A percentile compares a stretch with the other conserved stretches of the same genome.
Evolutionary conservation across 2,888 invertebrate genomes (phyloP).

Genomic region (Colletes collaris): DNA sequence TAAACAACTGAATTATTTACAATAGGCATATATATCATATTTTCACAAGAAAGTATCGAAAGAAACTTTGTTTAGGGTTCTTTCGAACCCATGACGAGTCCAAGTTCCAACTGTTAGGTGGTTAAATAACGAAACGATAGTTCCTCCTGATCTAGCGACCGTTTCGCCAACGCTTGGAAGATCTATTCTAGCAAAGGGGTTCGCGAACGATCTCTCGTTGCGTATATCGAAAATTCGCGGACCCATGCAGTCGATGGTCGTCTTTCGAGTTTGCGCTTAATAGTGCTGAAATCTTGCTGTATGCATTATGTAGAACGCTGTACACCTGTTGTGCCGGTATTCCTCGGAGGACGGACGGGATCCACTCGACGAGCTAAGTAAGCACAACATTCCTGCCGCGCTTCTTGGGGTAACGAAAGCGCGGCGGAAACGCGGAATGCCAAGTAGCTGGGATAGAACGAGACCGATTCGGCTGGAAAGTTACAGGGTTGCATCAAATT

Average conservation of each 20-base stretch:
- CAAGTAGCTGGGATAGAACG: constrained; percentile 48
- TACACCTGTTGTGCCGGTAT: constrained; percentile 61
- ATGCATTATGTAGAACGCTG: constrained; percentile 45
- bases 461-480: constrained; percentile 55
- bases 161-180: no score
- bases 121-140: no score
- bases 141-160: no score
- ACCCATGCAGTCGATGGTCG: neutral
- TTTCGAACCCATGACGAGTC: no score
- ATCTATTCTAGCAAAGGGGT: no score
- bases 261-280: constrained; percentile 17
- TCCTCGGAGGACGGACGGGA: constrained; percentile 48
- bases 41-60: no score
- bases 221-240: no score
- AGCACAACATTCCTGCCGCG: constrained; percentile 54
- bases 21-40: no score
- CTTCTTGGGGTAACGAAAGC: constrained; percentile 59
- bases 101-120: no score
- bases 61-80: neutral
- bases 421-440: constrained; percentile 54
- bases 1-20: no score
- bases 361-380: constrained; percentile 50
- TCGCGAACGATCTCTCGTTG: no score
- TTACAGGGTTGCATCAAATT: constrained; percentile 48
- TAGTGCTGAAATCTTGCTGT: constrained; percentile 46